Evolutionary conservation across 2,888 invertebrate genomes (phyloP).

Genomic region (Protophormia terraenovae): DNA sequence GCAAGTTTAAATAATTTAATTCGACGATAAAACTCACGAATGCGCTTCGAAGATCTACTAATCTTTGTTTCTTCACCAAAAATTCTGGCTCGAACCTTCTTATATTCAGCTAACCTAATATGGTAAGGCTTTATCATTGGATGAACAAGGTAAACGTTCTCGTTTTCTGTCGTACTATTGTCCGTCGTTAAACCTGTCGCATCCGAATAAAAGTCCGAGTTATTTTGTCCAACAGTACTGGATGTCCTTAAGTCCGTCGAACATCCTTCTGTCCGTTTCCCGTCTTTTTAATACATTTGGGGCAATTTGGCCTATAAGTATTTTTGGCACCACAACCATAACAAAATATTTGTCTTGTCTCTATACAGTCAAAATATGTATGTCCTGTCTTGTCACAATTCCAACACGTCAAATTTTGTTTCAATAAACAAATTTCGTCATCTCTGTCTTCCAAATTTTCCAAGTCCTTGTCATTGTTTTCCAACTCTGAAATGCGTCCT

Average conservation of each 20-base stretch:
- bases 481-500: not conserved
- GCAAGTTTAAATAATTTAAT: not conserved
- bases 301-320: not conserved
- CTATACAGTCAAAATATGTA: not conserved
- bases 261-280: not conserved
- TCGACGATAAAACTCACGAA: not conserved
- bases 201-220: not conserved
- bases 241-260: not conserved
- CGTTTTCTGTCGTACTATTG: too few relatives aligned
- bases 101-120: not conserved
- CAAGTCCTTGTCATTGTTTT: too few relatives aligned
- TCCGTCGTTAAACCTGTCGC: not conserved
- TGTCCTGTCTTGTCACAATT: too few relatives aligned
- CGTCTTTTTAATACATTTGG: not conserved
- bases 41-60: not conserved
- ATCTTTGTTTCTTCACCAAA: not conserved
- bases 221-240: not conserved
- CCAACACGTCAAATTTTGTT: too few relatives aligned
- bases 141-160: not conserved
- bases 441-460: not conserved
- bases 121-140: not conserved
- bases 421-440: not conserved
- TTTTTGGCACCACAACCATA: not conserved
- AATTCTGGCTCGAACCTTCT: not conserved
- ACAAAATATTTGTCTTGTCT: not conserved